Evolutionary conservation across 2,113 vertebrate species (phyloP), one percentile per base, ranked within the genome.

Genomic region (Regulus satrapa): DNA sequence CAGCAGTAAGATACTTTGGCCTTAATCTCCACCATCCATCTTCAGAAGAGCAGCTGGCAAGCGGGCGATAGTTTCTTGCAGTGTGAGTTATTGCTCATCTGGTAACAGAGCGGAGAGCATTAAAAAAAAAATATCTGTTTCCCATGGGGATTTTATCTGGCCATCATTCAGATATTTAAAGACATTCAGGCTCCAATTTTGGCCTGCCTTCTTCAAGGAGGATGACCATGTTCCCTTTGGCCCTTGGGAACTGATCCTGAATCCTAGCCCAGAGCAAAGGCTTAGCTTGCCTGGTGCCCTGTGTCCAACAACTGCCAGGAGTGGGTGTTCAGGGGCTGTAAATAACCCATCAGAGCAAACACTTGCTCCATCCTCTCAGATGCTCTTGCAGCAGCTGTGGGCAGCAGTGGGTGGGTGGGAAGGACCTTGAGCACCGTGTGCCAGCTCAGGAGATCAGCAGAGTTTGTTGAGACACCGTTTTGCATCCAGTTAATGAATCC

Each of bases 21-120:
- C 79, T 94, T 94, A 92, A 94, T 96, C 92, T 96, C 48, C 41
- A 51, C 89, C 94, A 89, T 96, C 84, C 95, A 92, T 96, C 96
- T 93, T 94, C 62, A 3, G 82, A 89, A 94, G 95, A 94, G 83
- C 93, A 93, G 93, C 94, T 97, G 96, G 96, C 97, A 96, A 96
- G 89, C 92, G 52, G 92, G 96, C 6, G 18, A 89, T 96, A 76
- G 85, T 73, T 93, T 68, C 89, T 94, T 96, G 92, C 81, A 59
- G 90, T 51, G 88, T 93, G 96, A 97, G 86, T 97, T 97, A 97
- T 91, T 96, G 94, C 95, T 97, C 82, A 68, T 95, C 94, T 95
- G 84, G 77, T 94, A 97, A 89, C 87, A 56, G 81, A 95, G 88
- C 12, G 0, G 67, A 93, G 91, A 96, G 83, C 95, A 80, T 71